A percentile compares a stretch with the other conserved stretches of the same genome.
These are phyloP conservation scores for Drosophila quasianomalipes DNA, from an alignment of 2,888 invertebrate species.

Conservation along the genomic window DNA sequence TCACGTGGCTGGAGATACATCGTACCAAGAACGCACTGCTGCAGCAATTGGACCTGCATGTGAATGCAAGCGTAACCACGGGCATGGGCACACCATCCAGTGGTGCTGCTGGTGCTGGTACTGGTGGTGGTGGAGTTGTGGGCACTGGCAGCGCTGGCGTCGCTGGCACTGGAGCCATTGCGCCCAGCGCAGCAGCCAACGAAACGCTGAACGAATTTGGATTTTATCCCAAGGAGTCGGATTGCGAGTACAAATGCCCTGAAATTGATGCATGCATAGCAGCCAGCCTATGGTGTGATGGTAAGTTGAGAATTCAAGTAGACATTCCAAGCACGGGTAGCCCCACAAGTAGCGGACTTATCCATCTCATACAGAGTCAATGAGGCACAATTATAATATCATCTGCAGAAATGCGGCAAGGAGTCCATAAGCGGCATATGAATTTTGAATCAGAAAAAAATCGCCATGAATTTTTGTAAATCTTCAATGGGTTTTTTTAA, in stretches of 20 bases:
- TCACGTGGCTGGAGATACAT: constrained; percentile 91
- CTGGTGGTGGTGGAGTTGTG: constrained; percentile 37
- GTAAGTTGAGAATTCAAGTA: constrained; percentile 84
- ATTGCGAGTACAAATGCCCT: constrained; percentile 89
- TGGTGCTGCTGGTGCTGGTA: constrained; percentile 27
- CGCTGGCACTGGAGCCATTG: constrained; percentile 44
- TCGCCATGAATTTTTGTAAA: neutral
- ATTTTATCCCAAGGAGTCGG: constrained; percentile 86
- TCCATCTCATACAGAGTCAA: neutral
- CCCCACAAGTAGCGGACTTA: neutral
- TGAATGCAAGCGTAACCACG: constrained; percentile 80
- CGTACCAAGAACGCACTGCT: constrained; percentile 88
- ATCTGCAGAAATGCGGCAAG: neutral
- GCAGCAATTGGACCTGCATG: constrained; percentile 87
- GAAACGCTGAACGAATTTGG: constrained; percentile 85
- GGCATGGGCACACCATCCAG: constrained; percentile 56
- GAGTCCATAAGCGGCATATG: neutral
- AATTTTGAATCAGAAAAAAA: neutral
- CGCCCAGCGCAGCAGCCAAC: constrained; percentile 71
- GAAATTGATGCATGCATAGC: constrained; percentile 92
- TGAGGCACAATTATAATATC: neutral
- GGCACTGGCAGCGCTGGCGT: constrained; percentile 59
- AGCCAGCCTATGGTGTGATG: constrained; percentile 91
- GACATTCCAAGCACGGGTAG: constrained; percentile 12
- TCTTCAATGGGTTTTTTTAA: neutral